A percentile compares a stretch with the other conserved stretches of the same genome.
Conservation (phyloP, 2,888 invertebrate genomes). For the Dryomyza anilis region DNA sequence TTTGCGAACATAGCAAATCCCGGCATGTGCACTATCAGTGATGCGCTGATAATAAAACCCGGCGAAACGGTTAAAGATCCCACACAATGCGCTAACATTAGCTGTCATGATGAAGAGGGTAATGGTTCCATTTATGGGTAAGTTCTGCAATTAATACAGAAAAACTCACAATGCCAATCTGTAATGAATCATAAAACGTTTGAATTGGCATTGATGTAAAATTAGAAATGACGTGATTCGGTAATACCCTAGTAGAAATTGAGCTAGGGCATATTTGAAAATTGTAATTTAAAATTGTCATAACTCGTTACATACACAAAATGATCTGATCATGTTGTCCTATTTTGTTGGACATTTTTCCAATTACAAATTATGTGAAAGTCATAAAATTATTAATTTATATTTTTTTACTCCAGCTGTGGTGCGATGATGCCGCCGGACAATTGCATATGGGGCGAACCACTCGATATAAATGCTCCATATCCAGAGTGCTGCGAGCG, state of each 20-base stretch:
- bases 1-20: constrained; percentile 8
- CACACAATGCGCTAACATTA: background rate
- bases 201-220: no score
- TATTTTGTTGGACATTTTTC: no score
- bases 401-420: background rate
- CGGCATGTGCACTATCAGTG: constrained; percentile 14
- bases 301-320: no score
- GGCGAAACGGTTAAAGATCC: background rate
- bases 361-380: background rate
- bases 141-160: no score
- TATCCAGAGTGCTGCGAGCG: constrained; percentile 16
- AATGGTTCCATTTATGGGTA: background rate
- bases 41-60: background rate
- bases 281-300: no score
- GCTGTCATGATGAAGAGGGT: background rate
- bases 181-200: no score
- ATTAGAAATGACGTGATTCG: no score
- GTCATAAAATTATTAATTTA: background rate
- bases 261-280: no score
- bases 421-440: background rate
- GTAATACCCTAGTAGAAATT: no score
- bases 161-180: no score
- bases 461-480: background rate
- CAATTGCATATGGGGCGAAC: constrained; percentile 14
- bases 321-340: no score